Percentiles rank a stretch among this genome's conserved stretches.
phyloP scores from a whole-genome alignment of 2,888 invertebrate genomes.

The Sinohyriopsis cumingii region DNA sequence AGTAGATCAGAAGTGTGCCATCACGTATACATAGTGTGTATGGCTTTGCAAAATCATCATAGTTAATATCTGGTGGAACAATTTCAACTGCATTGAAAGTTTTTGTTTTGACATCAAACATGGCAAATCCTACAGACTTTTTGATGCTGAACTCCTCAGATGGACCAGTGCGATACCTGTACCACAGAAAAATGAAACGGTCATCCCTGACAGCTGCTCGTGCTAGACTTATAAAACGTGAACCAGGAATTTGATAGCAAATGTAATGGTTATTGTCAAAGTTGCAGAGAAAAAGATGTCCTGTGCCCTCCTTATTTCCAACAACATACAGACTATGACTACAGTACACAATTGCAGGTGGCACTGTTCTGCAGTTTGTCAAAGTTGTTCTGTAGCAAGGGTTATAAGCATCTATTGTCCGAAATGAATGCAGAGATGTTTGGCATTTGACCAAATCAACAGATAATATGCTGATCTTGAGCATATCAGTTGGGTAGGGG shows the following conservation, averaged over 20 bases:
- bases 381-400: constrained; percentile 68
- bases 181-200: constrained; percentile 65
- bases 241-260: constrained; percentile 65
- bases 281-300: constrained; percentile 66
- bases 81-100: constrained; percentile 63
- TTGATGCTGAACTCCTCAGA: constrained; percentile 69
- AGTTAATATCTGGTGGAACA: constrained; percentile 62
- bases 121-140: constrained; percentile 65
- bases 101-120: constrained; percentile 66
- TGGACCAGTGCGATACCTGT: constrained; percentile 65
- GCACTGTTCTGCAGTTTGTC: constrained; percentile 64
- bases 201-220: constrained; percentile 62
- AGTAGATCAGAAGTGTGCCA: constrained; percentile 63
- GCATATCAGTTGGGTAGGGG: constrained; percentile 69
- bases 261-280: constrained; percentile 62
- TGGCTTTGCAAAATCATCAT: constrained; percentile 63
- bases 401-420: constrained; percentile 61
- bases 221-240: constrained; percentile 66
- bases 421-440: constrained; percentile 61
- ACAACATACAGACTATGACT: constrained; percentile 62
- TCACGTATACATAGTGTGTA: constrained; percentile 64
- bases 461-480: constrained; percentile 64
- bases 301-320: constrained; percentile 67
- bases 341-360: constrained; percentile 66
- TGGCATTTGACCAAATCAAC: constrained; percentile 62